These are phyloP conservation scores for Nansenia antarctica DNA, from an alignment of 2,113 vertebrate species.

Conservation along the genomic window DNA sequence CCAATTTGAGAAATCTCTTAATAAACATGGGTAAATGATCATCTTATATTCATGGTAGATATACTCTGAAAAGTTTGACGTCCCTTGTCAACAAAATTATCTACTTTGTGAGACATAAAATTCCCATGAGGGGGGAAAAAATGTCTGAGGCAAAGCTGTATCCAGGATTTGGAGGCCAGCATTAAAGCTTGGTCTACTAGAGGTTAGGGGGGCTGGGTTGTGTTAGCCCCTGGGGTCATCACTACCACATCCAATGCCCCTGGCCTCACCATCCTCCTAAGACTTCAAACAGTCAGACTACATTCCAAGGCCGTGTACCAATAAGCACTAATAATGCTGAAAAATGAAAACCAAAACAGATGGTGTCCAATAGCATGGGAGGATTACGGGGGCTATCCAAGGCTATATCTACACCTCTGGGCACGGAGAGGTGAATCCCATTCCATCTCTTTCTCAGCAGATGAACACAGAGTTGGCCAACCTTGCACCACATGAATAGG, in stretches of 20 bases:
- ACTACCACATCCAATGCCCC: constrained; percentile 72
- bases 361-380: constrained; percentile 78
- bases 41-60: neutral
- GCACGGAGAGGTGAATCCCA: constrained; percentile 66
- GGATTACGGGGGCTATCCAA: constrained; percentile 76
- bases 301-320: constrained; percentile 85
- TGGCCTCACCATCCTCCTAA: constrained; percentile 73
- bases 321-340: constrained; percentile 86
- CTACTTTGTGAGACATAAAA: neutral
- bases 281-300: constrained; percentile 80
- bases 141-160: constrained; percentile 4
- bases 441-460: constrained; percentile 62
- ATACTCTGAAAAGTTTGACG: neutral
- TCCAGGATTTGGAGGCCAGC: constrained; percentile 47
- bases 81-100: neutral
- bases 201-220: constrained; percentile 72
- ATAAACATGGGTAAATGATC: neutral
- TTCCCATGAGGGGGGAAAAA: neutral
- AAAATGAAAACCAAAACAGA: constrained; percentile 86
- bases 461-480: constrained; percentile 40
- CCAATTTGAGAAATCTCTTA: too few species aligned
- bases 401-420: constrained; percentile 77
- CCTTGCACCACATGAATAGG: neutral
- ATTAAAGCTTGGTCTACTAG: constrained; percentile 63
- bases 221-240: constrained; percentile 81